A percentile compares a stretch with the other conserved stretches of the same genome.
Conservation (phyloP, 2,797 vertebrate genomes). For the Galagoides demidoff region DNA sequence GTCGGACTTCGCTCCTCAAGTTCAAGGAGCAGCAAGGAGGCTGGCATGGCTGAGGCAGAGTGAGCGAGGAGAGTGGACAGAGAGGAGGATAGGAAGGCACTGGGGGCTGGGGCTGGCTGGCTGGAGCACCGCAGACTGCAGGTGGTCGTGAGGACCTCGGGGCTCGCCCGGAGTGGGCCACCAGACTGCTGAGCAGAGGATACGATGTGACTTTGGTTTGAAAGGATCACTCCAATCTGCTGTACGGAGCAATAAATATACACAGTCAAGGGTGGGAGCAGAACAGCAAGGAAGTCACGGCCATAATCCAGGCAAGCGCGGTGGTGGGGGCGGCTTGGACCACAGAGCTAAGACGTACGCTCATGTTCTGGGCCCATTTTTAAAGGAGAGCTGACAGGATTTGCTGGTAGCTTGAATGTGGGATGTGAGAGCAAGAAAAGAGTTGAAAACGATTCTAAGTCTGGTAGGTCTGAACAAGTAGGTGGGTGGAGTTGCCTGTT, state of each 20-base stretch:
- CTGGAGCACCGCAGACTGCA: rapidly evolving
- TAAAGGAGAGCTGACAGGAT: not conserved
- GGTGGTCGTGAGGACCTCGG: not conserved
- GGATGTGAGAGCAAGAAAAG: not conserved
- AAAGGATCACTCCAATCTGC: not conserved
- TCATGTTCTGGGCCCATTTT: not conserved
- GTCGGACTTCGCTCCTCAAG: not conserved
- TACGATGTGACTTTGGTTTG: not conserved
- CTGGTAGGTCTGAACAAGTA: not conserved
- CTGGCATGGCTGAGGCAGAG: not conserved
- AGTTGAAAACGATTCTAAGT: not conserved
- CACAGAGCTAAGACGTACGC: not conserved
- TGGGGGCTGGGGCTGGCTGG: not conserved
- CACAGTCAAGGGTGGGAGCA: not conserved
- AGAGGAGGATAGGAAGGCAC: not conserved
- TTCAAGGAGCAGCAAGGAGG: not conserved
- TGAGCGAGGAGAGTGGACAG: rapidly evolving
- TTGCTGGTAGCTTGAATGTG: not conserved
- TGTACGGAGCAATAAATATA: not conserved
- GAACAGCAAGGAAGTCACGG: not conserved
- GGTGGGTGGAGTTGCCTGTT: not conserved
- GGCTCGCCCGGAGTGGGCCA: not conserved
- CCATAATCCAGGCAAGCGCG: not conserved
- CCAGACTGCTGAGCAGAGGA: not conserved
- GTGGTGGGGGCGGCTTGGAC: not conserved